Conservation (phyloP, 2,113 vertebrate genomes). For the Apteryx mantelli region DNA sequence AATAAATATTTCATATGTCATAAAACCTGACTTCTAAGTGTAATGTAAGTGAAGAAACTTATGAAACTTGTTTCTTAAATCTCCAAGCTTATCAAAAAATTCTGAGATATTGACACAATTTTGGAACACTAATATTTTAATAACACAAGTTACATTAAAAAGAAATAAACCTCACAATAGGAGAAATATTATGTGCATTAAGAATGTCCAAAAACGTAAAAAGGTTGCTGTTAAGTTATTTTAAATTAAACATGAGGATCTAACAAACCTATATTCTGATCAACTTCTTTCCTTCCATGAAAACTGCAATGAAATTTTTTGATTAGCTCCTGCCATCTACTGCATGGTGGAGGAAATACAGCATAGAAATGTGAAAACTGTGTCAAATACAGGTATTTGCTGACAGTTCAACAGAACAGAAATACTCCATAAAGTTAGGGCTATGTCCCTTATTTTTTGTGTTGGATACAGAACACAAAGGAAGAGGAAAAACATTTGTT, state of each 20-base stretch:
- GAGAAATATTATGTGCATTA: background rate
- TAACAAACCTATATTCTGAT: background rate
- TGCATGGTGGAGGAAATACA: conserved; percentile 13
- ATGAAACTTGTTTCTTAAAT: background rate
- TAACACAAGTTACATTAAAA: conserved; percentile 38
- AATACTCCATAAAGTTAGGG: background rate
- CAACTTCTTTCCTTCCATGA: background rate
- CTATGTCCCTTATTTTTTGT: background rate
- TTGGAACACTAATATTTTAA: conserved; percentile 48
- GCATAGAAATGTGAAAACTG: background rate
- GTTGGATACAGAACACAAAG: background rate
- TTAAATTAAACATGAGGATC: conserved; percentile 36
- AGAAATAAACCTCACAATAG: conserved; percentile 6
- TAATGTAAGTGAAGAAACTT: conserved; percentile 1
- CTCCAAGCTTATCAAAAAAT: background rate
- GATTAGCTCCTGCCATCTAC: conserved; percentile 64
- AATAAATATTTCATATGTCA: background rate
- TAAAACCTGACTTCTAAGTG: background rate
- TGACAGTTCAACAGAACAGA: background rate
- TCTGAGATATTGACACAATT: background rate
- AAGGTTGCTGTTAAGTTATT: background rate
- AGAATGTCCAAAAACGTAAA: background rate
- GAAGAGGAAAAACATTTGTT: background rate
- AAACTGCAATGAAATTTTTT: background rate
- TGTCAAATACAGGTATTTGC: background rate